Evolutionary conservation across 2,797 vertebrate genomes (phyloP), one percentile per base, ranked within the genome.

Genomic region (Triplophysa yarkandensis): DNA sequence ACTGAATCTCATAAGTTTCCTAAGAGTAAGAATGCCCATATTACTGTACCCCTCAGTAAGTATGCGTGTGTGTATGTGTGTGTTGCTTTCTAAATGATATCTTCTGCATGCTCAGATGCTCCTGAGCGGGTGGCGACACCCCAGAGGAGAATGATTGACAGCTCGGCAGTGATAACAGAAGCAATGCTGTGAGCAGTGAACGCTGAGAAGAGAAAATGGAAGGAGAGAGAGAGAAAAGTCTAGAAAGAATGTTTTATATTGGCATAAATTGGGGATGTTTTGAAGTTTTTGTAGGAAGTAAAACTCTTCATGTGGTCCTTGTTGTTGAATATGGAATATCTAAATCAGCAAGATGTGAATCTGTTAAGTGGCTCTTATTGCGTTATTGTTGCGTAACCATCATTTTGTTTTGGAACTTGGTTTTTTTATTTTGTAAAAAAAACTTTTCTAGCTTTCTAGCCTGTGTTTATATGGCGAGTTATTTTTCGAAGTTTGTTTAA

Each of bases 61-160:
- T n/a, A n/a, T 27, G 21, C 32, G 23, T 66, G 16, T 50, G 2
- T 77, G 19, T 65, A 19, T 52, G 27, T 55, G 28, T n/a, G 48
- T 67, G 52, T 67, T 32, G 52, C 52, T 68, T 74, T 63, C 34
- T 69, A 68, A 71, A 77, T 77, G 62, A 80, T 77, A 80, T 68
- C 72, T 75, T 63, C 68, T 71, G 78, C 63, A 68, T 77, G 77
- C 78, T 80, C 81, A 77, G 68, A 75, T 57, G 62, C 66, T 72
- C 48, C 71, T 43, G 46, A 50, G 63, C 64, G 74, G 39, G 36
- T 67, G 69, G 74, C n/a, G 65, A 71, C 73, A 71, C 68, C 69
- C 19, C 57, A 72, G 64, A 61, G 52, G 61, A 68, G n/a, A 21
- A 21, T 50, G 54, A 75, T 25, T 65, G 61, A 70, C 60, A 77